phyloP scores from a whole-genome alignment of 2,113 vertebrate genomes.

The Cyanoderma ruficeps region DNA sequence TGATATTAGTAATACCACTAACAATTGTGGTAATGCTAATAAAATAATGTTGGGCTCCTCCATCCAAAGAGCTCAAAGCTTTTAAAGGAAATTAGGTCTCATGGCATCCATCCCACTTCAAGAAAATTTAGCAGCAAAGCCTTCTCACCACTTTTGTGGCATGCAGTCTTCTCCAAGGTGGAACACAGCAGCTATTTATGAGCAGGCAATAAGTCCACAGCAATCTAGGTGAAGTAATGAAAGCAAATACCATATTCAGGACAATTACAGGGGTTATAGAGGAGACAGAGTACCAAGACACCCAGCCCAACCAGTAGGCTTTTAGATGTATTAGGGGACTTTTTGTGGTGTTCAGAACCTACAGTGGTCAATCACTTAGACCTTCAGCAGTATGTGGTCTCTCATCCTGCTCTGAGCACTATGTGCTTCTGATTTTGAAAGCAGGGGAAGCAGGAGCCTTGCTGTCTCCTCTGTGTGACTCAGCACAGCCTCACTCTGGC shows the following conservation, averaged over 20 bases:
- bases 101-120: constrained; percentile 4
- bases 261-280: not conserved
- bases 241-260: not conserved
- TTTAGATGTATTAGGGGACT: not conserved
- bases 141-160: not conserved
- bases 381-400: accelerated
- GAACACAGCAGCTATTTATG: constrained; percentile 41
- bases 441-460: not conserved
- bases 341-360: not conserved
- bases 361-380: not conserved
- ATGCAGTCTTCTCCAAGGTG: not conserved
- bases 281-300: not conserved
- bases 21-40: not conserved
- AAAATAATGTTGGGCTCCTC: constrained; percentile 25
- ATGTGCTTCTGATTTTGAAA: not conserved
- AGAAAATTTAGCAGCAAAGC: not conserved
- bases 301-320: not conserved
- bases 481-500: not conserved
- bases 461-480: not conserved
- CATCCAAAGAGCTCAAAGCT: not conserved
- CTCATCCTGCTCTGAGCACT: not conserved
- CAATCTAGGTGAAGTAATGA: constrained; percentile 11
- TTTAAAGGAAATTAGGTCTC: constrained; percentile 32
- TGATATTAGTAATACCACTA: constrained; percentile 29
- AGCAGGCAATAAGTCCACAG: not conserved